These are phyloP conservation scores for Gryllus bimaculatus DNA, from an alignment of 1,140 invertebrate genomes.

Conservation along the genomic window DNA sequence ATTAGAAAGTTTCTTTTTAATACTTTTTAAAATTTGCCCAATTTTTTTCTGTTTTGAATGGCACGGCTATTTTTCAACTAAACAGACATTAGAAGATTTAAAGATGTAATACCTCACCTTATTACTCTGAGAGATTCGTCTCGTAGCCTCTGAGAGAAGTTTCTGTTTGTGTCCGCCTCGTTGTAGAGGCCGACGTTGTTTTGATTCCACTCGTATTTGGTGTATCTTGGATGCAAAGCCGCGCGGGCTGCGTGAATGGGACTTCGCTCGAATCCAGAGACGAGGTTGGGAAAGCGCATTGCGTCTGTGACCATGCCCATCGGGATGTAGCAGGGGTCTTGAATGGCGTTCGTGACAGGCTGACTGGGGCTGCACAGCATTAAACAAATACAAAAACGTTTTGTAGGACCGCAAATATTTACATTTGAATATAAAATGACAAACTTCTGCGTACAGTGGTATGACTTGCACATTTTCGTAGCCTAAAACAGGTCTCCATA, in stretches of 20 bases:
- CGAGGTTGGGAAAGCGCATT: not conserved
- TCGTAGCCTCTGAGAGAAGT: conserved; percentile 35
- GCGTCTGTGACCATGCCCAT: not conserved
- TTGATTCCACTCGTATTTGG: conserved; percentile 43
- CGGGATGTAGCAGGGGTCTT: not conserved
- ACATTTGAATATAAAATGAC: too few species aligned
- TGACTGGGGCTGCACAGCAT: not conserved
- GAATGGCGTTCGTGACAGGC: not conserved
- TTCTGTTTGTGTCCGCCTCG: conserved; percentile 35
- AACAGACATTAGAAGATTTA: too few species aligned
- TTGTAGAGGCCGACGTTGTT: conserved; percentile 41
- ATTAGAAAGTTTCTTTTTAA: too few species aligned
- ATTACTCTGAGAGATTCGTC: conserved; percentile 36
- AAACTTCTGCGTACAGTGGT: too few species aligned
- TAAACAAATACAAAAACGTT: too few species aligned
- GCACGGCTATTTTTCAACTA: too few species aligned
- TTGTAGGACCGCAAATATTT: too few species aligned
- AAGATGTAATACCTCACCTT: conserved; percentile 27
- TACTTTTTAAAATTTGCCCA: too few species aligned
- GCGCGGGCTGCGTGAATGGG: conserved; percentile 26
- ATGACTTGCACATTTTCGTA: too few species aligned
- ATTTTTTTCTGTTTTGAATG: too few species aligned
- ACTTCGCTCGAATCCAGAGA: conserved; percentile 23
- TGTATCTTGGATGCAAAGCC: conserved; percentile 33
- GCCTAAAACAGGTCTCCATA: too few species aligned